A percentile compares a stretch with the other conserved stretches of the same genome.
phyloP scores from a whole-genome alignment of 2,888 invertebrate species.

The Acleris holmiana region DNA sequence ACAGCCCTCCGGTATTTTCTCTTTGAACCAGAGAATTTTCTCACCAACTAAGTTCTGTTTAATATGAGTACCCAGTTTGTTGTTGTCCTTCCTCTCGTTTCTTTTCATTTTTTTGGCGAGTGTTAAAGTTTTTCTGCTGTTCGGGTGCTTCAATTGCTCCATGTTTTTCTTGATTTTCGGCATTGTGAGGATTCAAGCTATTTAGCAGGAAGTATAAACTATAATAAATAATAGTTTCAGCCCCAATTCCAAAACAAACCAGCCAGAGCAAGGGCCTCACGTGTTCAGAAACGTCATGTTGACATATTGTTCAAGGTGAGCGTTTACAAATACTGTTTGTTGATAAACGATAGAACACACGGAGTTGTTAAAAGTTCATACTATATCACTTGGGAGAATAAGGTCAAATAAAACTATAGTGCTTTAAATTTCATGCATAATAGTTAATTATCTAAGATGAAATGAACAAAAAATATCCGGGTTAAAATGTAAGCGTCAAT shows the following conservation, averaged over 20 bases:
- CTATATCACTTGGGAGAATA: too few relatives aligned
- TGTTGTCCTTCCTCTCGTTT: constrained; percentile 85
- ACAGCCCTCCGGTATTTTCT: constrained; percentile 84
- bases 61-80: constrained; percentile 86
- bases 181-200: constrained; percentile 52
- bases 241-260: constrained; percentile 12
- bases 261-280: not conserved
- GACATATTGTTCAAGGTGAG: not conserved
- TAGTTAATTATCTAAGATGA: too few relatives aligned
- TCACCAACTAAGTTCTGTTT: constrained; percentile 90
- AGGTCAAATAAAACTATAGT: too few relatives aligned
- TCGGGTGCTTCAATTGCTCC: constrained; percentile 90
- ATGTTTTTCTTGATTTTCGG: constrained; percentile 68
- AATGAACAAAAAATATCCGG: not conserved
- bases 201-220: not conserved
- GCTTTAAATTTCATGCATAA: too few relatives aligned
- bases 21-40: constrained; percentile 91
- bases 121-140: constrained; percentile 92
- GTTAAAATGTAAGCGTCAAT: not conserved
- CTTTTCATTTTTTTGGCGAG: constrained; percentile 88
- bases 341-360: not conserved
- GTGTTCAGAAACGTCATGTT: constrained; percentile 4
- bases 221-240: not conserved
- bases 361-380: not conserved
- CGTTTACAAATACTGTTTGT: constrained; percentile 4